Base-by-base conservation (phyloP, 2,113 vertebrate genomes). In the Chloebia gouldiae region DNA sequence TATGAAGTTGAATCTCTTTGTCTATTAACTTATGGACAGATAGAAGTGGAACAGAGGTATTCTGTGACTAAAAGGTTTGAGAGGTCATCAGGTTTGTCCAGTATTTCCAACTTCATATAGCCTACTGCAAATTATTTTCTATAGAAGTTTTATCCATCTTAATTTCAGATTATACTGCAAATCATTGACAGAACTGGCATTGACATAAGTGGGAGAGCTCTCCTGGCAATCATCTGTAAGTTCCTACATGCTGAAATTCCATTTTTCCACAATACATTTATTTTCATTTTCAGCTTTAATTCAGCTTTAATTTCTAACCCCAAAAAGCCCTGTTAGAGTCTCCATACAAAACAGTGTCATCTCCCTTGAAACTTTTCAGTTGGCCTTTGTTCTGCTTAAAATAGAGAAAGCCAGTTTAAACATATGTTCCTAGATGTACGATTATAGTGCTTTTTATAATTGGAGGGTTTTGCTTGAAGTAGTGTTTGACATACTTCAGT, bases 361-460 rank as follows among this genome's bases (percentile, higher is more conserved):
- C 13, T 88, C 28, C 33, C 13, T 59, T 68, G 30, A 71, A 88
- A 88, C 21, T 35, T 81, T 86, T 68, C 31, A 64, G 22, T 45
- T 90, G 60, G 22, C 16, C 73, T 95, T 94, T 91, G 51, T 75
- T 94, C 80, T 57, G 56, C 60, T 53, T 51, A 85, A 93, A 97
- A 93, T 69, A 95, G 59, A 82, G 49, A 5, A 87, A 75, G 8
- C 15, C 85, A 73, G 27, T 71, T 93, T 93, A 95, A 93, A 90
- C 37, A 59, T 63, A 75, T 59, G 60, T 95, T 96, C 72, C 66
- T 79, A 89, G 91, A 75, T 68, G n/a, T 59, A 69, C 21, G 1
- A 92, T 96, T 96, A 85, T 33, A 77, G 79, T 30, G 44, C 2
- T 64, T 84, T 76, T 88, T 83, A 54, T 86, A 95, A 96, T 81